phyloP scores from a whole-genome alignment of 2,113 vertebrate genomes.

The Synchiropus splendidus region DNA sequence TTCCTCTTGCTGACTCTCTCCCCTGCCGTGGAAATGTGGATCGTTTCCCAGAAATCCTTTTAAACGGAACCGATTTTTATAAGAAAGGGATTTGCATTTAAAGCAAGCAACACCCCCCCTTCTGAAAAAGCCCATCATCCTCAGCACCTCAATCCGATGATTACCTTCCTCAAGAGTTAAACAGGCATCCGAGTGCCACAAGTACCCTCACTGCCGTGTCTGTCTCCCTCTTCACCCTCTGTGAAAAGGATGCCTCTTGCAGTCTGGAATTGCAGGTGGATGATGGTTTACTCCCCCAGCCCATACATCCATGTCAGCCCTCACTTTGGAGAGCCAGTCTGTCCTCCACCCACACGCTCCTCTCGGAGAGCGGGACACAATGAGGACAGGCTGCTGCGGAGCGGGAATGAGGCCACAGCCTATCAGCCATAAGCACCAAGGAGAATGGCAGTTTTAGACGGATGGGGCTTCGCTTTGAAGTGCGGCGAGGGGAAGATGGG shows the following conservation, averaged over 20 bases:
- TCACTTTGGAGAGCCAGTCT: conserved; percentile 55
- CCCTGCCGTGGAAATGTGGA: conserved; percentile 66
- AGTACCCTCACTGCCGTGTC: conserved; percentile 44
- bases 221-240: conserved; percentile 8
- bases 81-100: conserved; percentile 78
- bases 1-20: conserved; percentile 60
- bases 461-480: conserved; percentile 48
- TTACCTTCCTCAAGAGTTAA: conserved; percentile 70
- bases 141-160: conserved; percentile 61
- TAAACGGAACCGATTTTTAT: conserved; percentile 77
- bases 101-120: conserved; percentile 52
- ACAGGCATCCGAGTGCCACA: conserved; percentile 63
- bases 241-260: conserved; percentile 41
- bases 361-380: conserved; percentile 61
- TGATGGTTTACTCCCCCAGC: conserved; percentile 39
- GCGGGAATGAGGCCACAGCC: conserved; percentile 61
- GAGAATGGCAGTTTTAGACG: conserved; percentile 56
- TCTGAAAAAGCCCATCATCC: conserved; percentile 58
- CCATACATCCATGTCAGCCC: conserved; percentile 61
- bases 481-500: conserved; percentile 46
- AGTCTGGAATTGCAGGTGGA: conserved; percentile 55
- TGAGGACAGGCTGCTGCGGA: conserved; percentile 62
- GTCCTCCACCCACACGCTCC: conserved; percentile 62
- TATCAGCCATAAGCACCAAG: conserved; percentile 64
- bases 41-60: conserved; percentile 73